Conservation (phyloP, 1,140 invertebrate genomes). For the Drosophila santomea region DNA sequence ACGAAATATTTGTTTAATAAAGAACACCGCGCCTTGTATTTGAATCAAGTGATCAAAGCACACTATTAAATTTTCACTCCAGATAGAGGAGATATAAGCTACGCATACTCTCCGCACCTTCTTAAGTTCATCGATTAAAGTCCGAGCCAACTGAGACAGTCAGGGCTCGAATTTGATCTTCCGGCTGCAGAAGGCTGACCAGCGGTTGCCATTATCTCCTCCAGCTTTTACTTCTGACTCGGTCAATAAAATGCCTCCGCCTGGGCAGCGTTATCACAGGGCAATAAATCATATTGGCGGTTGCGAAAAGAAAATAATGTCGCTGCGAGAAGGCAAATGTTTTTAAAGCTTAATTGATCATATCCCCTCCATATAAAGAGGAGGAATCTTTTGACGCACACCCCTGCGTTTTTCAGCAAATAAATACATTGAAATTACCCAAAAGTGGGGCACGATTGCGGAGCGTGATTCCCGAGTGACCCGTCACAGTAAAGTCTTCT, state of each 20-base stretch:
- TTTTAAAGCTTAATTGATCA: slow-evolving; percentile 55
- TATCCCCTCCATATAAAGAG: slow-evolving; percentile 4
- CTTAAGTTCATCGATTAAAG: slow-evolving; percentile 18
- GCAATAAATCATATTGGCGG: slow-evolving; percentile 54
- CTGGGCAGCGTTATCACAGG: slow-evolving; percentile 38
- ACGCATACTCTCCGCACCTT: too few relatives aligned
- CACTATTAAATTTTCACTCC: too few relatives aligned
- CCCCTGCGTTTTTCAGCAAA: slow-evolving; percentile 13
- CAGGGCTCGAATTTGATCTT: slow-evolving; percentile 18
- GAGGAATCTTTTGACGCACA: slow-evolving; percentile 28
- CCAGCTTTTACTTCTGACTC: slow-evolving; percentile 51
- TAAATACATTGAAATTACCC: slow-evolving; percentile 9
- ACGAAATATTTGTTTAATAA: too few relatives aligned
- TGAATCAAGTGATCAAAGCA: not conserved
- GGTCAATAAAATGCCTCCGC: slow-evolving; percentile 34
- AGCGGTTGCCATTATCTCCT: slow-evolving; percentile 15
- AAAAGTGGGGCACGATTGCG: slow-evolving; percentile 8
- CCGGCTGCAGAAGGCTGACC: slow-evolving; percentile 26
- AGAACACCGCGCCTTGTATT: too few relatives aligned
- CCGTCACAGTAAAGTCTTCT: slow-evolving; percentile 3
- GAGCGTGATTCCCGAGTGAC: slow-evolving; percentile 43
- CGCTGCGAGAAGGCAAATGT: slow-evolving; percentile 4
- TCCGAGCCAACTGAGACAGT: slow-evolving; percentile 21
- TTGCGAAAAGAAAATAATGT: slow-evolving; percentile 7
- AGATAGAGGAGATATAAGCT: too few relatives aligned